phyloP scores from a whole-genome alignment of 2,888 invertebrate genomes.

The Drosophila suboccidentalis region DNA sequence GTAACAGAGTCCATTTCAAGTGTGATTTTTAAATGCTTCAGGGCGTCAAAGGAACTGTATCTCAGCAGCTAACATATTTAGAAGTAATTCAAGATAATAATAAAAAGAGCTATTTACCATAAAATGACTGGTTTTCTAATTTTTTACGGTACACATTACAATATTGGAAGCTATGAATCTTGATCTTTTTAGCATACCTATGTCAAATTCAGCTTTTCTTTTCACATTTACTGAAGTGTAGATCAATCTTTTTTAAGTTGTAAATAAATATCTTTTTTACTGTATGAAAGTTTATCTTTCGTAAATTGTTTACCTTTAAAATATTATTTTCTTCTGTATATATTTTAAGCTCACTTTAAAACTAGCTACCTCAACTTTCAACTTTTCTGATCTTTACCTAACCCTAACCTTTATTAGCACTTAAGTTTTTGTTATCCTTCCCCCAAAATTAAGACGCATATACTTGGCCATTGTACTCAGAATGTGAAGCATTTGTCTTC shows the following conservation, averaged over 20 bases:
- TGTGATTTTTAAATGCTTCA: slow-evolving; percentile 32
- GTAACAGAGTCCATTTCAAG: slow-evolving; percentile 31
- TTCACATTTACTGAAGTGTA: no score
- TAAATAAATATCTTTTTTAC: no score
- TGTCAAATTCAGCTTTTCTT: background rate
- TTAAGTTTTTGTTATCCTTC: slow-evolving; percentile 43
- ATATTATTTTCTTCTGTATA: background rate
- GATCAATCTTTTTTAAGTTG: no score
- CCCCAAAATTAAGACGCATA: slow-evolving; percentile 42
- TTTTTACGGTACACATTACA: background rate
- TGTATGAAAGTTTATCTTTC: no score
- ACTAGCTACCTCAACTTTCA: slow-evolving; percentile 38
- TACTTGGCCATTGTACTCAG: slow-evolving; percentile 46
- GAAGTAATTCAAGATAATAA: background rate
- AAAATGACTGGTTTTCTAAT: background rate
- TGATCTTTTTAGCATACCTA: background rate
- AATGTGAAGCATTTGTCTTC: slow-evolving; percentile 69
- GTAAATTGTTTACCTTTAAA: no score
- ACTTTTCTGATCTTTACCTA: slow-evolving; percentile 1
- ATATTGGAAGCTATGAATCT: background rate
- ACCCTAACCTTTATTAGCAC: slow-evolving; percentile 52
- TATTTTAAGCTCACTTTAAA: slow-evolving; percentile 4
- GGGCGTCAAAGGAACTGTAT: slow-evolving; percentile 6
- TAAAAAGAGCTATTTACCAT: background rate
- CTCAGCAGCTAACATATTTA: background rate